Base-by-base conservation (phyloP, 2,888 invertebrate species). In the Cepaea hortensis region DNA sequence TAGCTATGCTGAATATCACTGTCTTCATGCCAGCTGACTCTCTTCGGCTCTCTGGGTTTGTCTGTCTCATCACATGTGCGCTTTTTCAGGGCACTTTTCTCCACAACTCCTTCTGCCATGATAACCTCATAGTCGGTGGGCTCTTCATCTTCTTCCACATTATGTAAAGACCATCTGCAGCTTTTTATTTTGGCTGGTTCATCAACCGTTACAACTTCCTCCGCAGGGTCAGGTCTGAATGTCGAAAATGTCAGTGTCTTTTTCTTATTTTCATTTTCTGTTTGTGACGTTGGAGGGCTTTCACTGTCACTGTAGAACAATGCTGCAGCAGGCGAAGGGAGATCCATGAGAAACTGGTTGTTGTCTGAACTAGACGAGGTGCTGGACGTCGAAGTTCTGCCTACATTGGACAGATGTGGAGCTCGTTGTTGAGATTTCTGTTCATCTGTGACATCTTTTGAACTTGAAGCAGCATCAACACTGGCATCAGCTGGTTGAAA, bases 1-100 rank as follows among this genome's bases (percentile, higher is more conserved):
- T 88, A 87, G 86, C 90, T 89, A 50, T 90, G 88, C 50, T 84
- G 85, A 20, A 86, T 70, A 62, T 89, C 89, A 11, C 87, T 75
- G 50, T 90, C 90, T 85, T 91, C 92, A 87, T 92, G 92, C 89
- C 91, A 92, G 86, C 92, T 92, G 20, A 92, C 92, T 23, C 92
- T 88, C 76, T 92, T 92, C 11, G 89, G 88, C 83, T 90, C 90
- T 46, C 50, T 83, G 6, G 85, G 81, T 48, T 73, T 83, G 48
- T 83, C 84, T 48, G 61, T 13, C 7, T 77, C 79, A 61, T 87
- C 87, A 50, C 3, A 6, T 9, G 83, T 84, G 15, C 84, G 70
- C 35, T 72, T 72, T 77, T 79, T 87, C 18, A 82, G 81, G 18
- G 85, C 85, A 72, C 73, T 75, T 65, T 87, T 79, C 81, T 86